These are phyloP conservation scores for Gallinago media DNA, from an alignment of 2,113 vertebrate species.

Conservation along the genomic window DNA sequence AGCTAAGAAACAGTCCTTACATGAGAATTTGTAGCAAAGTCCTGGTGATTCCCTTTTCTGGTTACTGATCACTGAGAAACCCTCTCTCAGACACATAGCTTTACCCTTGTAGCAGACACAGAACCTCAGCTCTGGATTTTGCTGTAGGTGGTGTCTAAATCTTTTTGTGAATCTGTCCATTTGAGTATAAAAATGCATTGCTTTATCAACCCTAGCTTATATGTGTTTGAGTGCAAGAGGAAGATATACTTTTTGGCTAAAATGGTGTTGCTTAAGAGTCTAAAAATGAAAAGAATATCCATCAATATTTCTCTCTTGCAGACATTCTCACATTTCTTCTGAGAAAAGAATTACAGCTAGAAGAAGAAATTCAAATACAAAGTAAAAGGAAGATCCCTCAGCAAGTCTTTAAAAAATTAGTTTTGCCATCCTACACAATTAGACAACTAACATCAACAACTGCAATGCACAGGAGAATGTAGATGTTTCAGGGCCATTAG, in stretches of 20 bases:
- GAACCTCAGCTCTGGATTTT: not conserved
- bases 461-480: not conserved
- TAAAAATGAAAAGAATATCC: not conserved
- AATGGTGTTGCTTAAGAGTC: not conserved
- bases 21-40: not conserved
- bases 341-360: not conserved
- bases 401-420: not conserved
- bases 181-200: not conserved
- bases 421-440: not conserved
- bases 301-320: not conserved
- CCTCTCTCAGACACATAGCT: not conserved
- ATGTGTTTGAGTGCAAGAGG: not conserved
- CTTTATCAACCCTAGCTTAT: not conserved
- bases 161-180: not conserved
- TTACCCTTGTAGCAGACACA: not conserved
- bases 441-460: not conserved
- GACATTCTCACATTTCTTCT: not conserved
- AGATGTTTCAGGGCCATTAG: conserved; percentile 27
- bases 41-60: not conserved
- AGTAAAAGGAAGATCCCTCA: not conserved
- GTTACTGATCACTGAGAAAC: not conserved
- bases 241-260: not conserved
- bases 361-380: not conserved
- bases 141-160: not conserved
- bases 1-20: not conserved